Conservation (phyloP, 2,113 vertebrate species). For the Formicarius rufipectus region DNA sequence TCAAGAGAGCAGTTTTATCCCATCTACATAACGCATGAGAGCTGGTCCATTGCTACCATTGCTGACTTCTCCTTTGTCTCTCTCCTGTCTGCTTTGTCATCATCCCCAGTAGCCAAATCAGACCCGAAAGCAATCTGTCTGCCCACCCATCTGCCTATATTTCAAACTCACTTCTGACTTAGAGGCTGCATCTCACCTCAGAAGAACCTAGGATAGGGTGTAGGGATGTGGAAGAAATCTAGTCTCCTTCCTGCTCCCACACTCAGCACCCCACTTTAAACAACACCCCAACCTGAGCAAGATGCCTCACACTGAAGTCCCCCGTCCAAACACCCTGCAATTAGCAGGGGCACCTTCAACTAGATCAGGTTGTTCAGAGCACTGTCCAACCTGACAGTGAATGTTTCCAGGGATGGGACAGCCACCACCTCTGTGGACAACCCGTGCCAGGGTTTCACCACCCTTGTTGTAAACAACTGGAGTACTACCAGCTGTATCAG, state of each 20-base stretch:
- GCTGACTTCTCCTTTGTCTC: not conserved
- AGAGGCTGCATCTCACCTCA: not conserved
- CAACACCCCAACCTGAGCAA: not conserved
- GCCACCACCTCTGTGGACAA: not conserved
- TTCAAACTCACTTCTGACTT: not conserved
- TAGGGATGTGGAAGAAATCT: not conserved
- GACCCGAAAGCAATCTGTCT: not conserved
- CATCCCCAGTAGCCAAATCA: not conserved
- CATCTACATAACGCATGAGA: not conserved
- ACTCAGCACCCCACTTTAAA: not conserved
- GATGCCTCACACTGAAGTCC: too few relatives aligned
- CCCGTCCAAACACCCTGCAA: not conserved
- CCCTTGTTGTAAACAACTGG: not conserved
- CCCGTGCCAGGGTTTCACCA: not conserved
- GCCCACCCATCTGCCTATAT: not conserved
- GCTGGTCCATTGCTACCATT: not conserved
- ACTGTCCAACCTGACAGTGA: not conserved
- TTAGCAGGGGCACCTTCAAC: not conserved
- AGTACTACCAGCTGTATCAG: not conserved
- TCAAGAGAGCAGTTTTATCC: not conserved
- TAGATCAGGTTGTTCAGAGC: not conserved
- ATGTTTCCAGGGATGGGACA: not conserved
- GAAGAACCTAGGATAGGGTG: not conserved
- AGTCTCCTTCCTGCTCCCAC: not conserved
- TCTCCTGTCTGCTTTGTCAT: not conserved